phyloP scores from a whole-genome alignment of 2,797 vertebrate species.

The Rallus crepitans region DNA sequence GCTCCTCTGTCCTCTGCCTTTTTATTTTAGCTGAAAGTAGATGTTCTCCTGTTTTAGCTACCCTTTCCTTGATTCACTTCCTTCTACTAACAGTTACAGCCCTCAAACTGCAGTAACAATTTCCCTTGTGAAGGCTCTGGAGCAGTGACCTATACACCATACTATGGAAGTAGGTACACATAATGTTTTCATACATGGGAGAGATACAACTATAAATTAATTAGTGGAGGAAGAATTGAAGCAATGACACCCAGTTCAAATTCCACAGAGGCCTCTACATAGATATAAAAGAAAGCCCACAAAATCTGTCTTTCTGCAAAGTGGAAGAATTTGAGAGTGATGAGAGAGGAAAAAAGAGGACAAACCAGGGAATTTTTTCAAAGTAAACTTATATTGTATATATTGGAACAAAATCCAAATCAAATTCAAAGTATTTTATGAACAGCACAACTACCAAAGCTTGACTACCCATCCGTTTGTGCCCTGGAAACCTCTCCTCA shows the following conservation, averaged over 20 bases:
- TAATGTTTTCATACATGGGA: background rate
- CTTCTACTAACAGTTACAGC: background rate
- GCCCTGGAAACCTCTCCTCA: background rate
- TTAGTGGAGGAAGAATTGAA: background rate
- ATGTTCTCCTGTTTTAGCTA: background rate
- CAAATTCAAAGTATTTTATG: background rate
- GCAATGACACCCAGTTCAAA: background rate
- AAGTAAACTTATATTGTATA: background rate
- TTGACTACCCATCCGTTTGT: background rate
- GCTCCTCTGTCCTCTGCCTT: background rate
- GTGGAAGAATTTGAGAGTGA: conserved; percentile 5
- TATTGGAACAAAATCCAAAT: background rate
- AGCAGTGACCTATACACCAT: background rate
- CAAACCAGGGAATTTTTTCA: background rate
- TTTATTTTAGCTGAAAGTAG: background rate
- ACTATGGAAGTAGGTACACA: background rate
- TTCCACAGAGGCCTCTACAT: background rate
- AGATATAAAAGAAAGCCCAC: conserved; percentile 10
- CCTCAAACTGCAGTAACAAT: background rate
- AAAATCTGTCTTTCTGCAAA: conserved; percentile 44
- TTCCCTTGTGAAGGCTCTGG: background rate
- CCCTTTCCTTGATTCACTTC: background rate
- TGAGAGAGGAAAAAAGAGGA: background rate
- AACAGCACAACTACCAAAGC: background rate
- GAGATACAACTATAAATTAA: background rate